A percentile compares a stretch with the other conserved stretches of the same genome.
These are phyloP conservation scores for Drosophila ustulata DNA, from an alignment of 2,888 invertebrate species.

Conservation along the genomic window DNA sequence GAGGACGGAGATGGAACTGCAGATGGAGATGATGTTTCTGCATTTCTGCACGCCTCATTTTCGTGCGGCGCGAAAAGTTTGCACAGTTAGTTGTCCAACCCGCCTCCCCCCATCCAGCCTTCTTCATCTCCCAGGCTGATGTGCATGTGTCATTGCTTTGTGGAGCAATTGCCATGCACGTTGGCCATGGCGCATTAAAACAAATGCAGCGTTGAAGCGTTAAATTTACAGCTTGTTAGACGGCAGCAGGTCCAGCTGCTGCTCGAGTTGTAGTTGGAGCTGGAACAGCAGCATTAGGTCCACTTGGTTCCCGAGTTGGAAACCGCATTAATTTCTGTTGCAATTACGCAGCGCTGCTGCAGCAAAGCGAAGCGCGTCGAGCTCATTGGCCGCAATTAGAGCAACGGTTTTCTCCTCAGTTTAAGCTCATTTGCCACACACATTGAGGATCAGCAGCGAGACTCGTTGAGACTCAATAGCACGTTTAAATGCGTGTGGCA, in stretches of 20 bases:
- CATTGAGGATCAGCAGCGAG: slow-evolving; percentile 47
- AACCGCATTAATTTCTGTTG: slow-evolving; percentile 66
- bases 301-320: slow-evolving; percentile 32
- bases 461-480: slow-evolving; percentile 7
- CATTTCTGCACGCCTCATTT: slow-evolving; percentile 66
- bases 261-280: slow-evolving; percentile 24
- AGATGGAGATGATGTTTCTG: slow-evolving; percentile 14
- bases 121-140: background rate
- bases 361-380: slow-evolving; percentile 57
- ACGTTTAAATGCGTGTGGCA: slow-evolving; percentile 31
- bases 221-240: slow-evolving; percentile 81
- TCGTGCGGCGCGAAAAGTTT: slow-evolving; percentile 75
- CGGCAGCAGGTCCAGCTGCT: slow-evolving; percentile 60
- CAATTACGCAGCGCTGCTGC: slow-evolving; percentile 72
- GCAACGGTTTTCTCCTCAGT: slow-evolving; percentile 70
- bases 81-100: slow-evolving; percentile 50
- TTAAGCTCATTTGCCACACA: slow-evolving; percentile 78
- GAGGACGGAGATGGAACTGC: slow-evolving; percentile 39
- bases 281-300: slow-evolving; percentile 54
- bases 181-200: slow-evolving; percentile 62
- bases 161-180: slow-evolving; percentile 76
- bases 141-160: slow-evolving; percentile 70
- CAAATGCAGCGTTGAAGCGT: slow-evolving; percentile 78
- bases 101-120: background rate
- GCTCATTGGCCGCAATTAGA: slow-evolving; percentile 75